Evolutionary conservation across 2,888 invertebrate genomes (phyloP), one percentile per base, ranked within the genome.

Genomic region (Acleris cristana): DNA sequence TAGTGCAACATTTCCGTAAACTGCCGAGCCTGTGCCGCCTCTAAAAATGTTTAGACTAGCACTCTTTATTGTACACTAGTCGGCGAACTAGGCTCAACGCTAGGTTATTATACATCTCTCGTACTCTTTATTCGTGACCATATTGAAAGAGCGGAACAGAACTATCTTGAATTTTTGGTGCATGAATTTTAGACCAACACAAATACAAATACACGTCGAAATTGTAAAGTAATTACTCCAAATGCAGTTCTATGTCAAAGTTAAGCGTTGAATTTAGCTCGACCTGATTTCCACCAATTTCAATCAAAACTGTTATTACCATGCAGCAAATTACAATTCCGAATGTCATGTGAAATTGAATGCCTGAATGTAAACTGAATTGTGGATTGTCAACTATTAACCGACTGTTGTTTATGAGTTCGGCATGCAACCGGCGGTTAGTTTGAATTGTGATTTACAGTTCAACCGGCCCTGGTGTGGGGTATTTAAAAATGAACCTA

Each of bases 401-500:
- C 53, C 34, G 57, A 67, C 56, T 48, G 48, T 18, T 60, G 21
- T 45, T 67, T 67, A 26, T 26, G 26, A 7, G 23, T 23, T 44
- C 62, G 40, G 58, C 62, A 67, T 61, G 55, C 52, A 44, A 26
- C 45, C 52, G 53, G 34, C 40, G 61, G 56, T 62, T 67, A 58
- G 57, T 62, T 66, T 58, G 57, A 45, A 66, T 62, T 62, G 62
- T 58, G 66, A 58, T 67, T 62, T 67, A 62, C 62, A 40, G 23
- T 54, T 40, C 6, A 44, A 30, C 26, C 26, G 18, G 26, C 26
- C 19, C n/a, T 14, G 45, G 45, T 14, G 45, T 14, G 45, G 16
- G 12, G 12, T 44, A 16, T 12, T 44, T 16, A 16, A 16, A 5
- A 3, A 55, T 55, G n/a, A 18, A 26, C 19, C 57, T 49, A 52